A percentile compares a stretch with the other conserved stretches of the same genome.
Conservation (phyloP, 1,140 invertebrate genomes). For the Scaptomyza hsui region DNA sequence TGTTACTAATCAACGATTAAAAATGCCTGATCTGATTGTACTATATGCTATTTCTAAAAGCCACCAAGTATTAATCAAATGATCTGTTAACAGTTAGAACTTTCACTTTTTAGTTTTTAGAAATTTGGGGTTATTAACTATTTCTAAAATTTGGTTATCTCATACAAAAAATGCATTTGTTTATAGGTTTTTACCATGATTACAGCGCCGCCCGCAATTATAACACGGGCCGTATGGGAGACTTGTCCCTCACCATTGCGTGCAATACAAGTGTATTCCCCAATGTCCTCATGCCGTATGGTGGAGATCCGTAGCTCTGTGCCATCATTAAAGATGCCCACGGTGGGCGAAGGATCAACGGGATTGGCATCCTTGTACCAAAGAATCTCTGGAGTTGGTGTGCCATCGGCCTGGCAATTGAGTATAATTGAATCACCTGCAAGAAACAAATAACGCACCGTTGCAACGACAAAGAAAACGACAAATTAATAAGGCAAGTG, state of each 20-base stretch:
- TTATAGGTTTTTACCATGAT: conserved; percentile 86
- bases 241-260: conserved; percentile 97
- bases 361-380: conserved; percentile 96
- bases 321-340: conserved; percentile 95
- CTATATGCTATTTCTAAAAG: too few species aligned
- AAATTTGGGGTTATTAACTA: conserved; percentile 19
- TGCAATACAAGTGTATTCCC: conserved; percentile 97
- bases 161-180: conserved; percentile 63
- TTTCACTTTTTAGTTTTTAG: neutral
- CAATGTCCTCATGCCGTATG: conserved; percentile 95
- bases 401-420: conserved; percentile 97
- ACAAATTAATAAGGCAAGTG: conserved; percentile 72
- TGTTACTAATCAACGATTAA: too few species aligned
- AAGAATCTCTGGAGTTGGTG: conserved; percentile 94
- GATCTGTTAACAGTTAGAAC: neutral
- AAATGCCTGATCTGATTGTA: too few species aligned
- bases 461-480: conserved; percentile 30
- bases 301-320: conserved; percentile 95
- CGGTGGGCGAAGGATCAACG: conserved; percentile 92
- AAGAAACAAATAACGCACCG: conserved; percentile 38
- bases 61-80: neutral
- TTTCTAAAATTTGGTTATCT: conserved; percentile 34
- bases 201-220: conserved; percentile 95
- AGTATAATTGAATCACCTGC: conserved; percentile 96
- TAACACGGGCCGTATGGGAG: conserved; percentile 96